Percentiles rank a stretch among this genome's conserved stretches.
phyloP scores from a whole-genome alignment of 2,888 invertebrate genomes.

The Melitaea athalia region DNA sequence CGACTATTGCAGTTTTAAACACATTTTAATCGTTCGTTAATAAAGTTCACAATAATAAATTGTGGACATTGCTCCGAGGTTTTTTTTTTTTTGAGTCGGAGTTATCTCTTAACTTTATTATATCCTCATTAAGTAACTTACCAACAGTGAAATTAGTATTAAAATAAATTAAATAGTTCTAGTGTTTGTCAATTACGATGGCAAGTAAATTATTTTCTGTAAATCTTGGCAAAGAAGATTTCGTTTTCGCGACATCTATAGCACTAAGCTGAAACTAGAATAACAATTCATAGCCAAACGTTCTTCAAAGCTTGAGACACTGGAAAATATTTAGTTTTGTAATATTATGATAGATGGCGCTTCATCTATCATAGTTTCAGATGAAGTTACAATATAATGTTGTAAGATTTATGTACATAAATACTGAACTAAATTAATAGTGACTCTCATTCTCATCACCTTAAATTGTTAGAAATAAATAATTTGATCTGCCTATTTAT shows the following conservation, averaged over 20 bases:
- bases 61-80: too few relatives aligned
- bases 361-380: neutral
- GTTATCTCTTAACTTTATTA: too few relatives aligned
- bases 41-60: too few relatives aligned
- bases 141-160: too few relatives aligned
- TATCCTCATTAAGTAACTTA: too few relatives aligned
- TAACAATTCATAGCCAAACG: neutral
- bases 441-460: too few relatives aligned
- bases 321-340: neutral
- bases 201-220: too few relatives aligned
- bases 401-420: slow-evolving; percentile 1
- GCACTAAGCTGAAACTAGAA: neutral
- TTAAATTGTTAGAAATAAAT: too few relatives aligned
- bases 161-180: neutral
- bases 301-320: neutral
- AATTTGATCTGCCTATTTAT: too few relatives aligned
- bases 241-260: slow-evolving; percentile 1
- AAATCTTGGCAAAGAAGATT: neutral
- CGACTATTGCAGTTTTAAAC: too few relatives aligned
- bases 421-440: neutral
- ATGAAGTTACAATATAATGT: neutral
- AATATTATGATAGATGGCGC: slow-evolving; percentile 23
- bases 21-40: too few relatives aligned
- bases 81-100: too few relatives aligned
- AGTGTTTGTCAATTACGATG: neutral